Evolutionary conservation across 2,113 vertebrate species (phyloP).

Genomic region (Struthidea cinerea): DNA sequence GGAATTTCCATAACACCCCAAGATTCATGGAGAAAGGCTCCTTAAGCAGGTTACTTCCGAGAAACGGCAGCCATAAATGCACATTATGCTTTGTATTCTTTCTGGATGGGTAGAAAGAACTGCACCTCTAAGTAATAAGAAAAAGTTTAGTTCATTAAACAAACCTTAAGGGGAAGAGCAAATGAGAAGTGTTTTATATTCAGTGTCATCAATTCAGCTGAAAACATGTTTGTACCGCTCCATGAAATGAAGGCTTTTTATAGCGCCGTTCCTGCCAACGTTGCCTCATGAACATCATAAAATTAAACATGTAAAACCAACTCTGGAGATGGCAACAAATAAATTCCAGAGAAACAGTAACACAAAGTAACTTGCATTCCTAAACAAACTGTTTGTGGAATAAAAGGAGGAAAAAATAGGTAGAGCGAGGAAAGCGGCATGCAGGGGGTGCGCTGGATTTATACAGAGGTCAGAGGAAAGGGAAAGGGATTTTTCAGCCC

Average conservation of each 20-base stretch:
- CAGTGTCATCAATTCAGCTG: slow-evolving; percentile 64
- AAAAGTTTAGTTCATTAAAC: slow-evolving; percentile 53
- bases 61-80: not conserved
- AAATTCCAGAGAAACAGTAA: not conserved
- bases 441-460: accelerated
- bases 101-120: not conserved
- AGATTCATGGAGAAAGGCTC: not conserved
- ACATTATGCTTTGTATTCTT: not conserved
- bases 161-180: slow-evolving; percentile 51
- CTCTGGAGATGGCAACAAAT: slow-evolving; percentile 22
- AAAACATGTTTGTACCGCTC: slow-evolving; percentile 62
- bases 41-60: not conserved
- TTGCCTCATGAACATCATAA: slow-evolving; percentile 34
- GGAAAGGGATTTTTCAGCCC: not conserved
- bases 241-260: slow-evolving; percentile 45
- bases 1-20: not conserved
- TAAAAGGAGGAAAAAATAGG: not conserved
- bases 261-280: slow-evolving; percentile 44
- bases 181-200: slow-evolving; percentile 61
- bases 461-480: not conserved
- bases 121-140: slow-evolving; percentile 35
- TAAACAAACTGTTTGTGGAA: not conserved
- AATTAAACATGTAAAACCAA: slow-evolving; percentile 51
- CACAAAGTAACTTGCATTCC: not conserved
- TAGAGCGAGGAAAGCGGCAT: not conserved